Evolutionary conservation across 2,113 vertebrate species (phyloP), one percentile per base, ranked within the genome.

Genomic region (Siphamia tubifer): DNA sequence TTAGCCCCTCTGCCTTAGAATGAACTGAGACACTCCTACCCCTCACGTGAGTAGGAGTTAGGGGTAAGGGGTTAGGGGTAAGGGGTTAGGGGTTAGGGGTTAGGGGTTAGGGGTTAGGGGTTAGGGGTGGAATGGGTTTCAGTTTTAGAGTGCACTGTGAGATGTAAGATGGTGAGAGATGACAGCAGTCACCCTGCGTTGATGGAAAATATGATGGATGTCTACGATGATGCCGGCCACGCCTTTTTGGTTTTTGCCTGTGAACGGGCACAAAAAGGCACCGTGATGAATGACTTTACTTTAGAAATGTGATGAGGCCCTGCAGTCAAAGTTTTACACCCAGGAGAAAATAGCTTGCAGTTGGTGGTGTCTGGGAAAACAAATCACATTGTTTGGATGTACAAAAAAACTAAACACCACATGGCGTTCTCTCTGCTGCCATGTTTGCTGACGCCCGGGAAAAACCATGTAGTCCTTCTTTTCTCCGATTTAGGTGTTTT

Each of bases 191-290:
- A 49, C 47, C 51, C 31, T 63, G 64, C 43, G 70, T 81, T 81
- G 62, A 81, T 34, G 65, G 66, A 54, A 82, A 49, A 68, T 35
- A 44, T 83, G 79, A 87, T 77, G 9, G 80, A 89, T 87, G 77
- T 48, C 35, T 36, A 44, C 47, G 64, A 40, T 74, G 77, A 80
- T 75, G 62, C 9, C 38, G 4, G 71, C 65, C 76, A 82, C 56
- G 6, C 80, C 73, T 57, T 71, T 76, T 70, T 42, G 28, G 65
- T 45, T 77, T 83, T 81, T 68, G 39, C 56, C 53, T 9, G 11
- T 44, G 67, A 64, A 65, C 0, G 2, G 2, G 27, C 55, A 58
- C 48, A 56, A 77, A 70, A 56, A 70, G 17, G 17, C n/a, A 10
- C 2, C 0, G n/a, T 74, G 78, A 85, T 78, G 40, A 82, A 80